Percentiles rank a stretch among this genome's conserved stretches.
phyloP scores from a whole-genome alignment of 2,113 vertebrate species.

The Elaphurus davidianus region DNA sequence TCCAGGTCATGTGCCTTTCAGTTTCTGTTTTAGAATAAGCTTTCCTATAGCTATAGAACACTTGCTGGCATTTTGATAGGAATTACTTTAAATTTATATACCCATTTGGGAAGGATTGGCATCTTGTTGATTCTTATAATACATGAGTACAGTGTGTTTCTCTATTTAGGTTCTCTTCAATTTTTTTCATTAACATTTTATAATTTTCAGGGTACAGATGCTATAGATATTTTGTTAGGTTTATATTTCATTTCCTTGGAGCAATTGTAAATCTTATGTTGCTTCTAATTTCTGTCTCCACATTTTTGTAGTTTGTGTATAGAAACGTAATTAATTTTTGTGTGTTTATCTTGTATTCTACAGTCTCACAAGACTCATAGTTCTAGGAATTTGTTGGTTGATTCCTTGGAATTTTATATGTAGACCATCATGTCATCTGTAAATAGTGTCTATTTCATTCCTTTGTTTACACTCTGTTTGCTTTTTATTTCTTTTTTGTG shows the following conservation, averaged over 20 bases:
- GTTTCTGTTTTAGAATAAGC: conserved; percentile 19
- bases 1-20: not conserved
- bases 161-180: not conserved
- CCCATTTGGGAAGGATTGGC: not conserved
- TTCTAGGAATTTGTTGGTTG: not conserved
- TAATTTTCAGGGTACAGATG: not conserved
- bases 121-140: not conserved
- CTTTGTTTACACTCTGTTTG: not conserved
- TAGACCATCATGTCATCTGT: not conserved
- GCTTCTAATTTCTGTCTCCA: not conserved
- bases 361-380: not conserved
- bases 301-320: not conserved
- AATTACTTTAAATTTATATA: not conserved
- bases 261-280: not conserved
- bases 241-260: not conserved
- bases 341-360: not conserved
- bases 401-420: not conserved
- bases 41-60: not conserved
- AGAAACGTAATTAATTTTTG: not conserved
- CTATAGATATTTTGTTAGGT: not conserved
- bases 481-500: not conserved
- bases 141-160: not conserved
- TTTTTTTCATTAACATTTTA: not conserved
- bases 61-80: not conserved
- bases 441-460: not conserved